Base-by-base conservation (phyloP, 37 sponge, comb jelly and placozoan species). In the Diacarnus erythraeanus region DNA sequence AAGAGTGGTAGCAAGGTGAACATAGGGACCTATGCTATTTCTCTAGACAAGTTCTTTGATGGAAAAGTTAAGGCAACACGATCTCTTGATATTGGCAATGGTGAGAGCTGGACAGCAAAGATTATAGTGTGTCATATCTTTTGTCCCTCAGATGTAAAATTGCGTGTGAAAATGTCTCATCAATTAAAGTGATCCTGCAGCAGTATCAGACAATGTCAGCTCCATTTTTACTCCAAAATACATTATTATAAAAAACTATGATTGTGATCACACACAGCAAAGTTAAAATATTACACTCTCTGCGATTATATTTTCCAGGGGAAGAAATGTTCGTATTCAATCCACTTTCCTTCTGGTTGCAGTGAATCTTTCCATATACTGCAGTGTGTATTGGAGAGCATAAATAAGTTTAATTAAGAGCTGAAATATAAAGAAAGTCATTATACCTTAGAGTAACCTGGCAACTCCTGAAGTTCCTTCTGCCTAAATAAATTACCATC, bases 281-380 rank as follows among this genome's bases (percentile, higher is more conserved):
- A n/a, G n/a, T n/a, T n/a, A n/a, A n/a, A n/a, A n/a, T n/a, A n/a
- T n/a, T n/a, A n/a, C n/a, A n/a, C n/a, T n/a, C n/a, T n/a, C n/a
- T n/a, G n/a, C n/a, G n/a, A n/a, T n/a, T n/a, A n/a, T n/a, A n/a
- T n/a, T n/a, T n/a, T n/a, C n/a, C n/a, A n/a, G n/a, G n/a, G n/a
- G n/a, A n/a, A n/a, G n/a, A n/a, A n/a, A n/a, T n/a, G n/a, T n/a
- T n/a, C n/a, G n/a, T n/a, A 3, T 12, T 60, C 58, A 86, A 57
- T 85, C 86, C n/a, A 27, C 43, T 38, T 92, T 92, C 59, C 61
- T 88, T 34, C 41, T 77, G 0, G 85, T 54, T 23, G 93, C 93
- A 8, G 90, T 79, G 70, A 73, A 92, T 20, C 93, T 79, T 77
- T 92, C 89, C 90, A 92, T 84, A 69, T 88, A 92, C 93, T 92